Evolutionary conservation across 2,113 vertebrate genomes (phyloP).

Genomic region (Nipponia nippon): DNA sequence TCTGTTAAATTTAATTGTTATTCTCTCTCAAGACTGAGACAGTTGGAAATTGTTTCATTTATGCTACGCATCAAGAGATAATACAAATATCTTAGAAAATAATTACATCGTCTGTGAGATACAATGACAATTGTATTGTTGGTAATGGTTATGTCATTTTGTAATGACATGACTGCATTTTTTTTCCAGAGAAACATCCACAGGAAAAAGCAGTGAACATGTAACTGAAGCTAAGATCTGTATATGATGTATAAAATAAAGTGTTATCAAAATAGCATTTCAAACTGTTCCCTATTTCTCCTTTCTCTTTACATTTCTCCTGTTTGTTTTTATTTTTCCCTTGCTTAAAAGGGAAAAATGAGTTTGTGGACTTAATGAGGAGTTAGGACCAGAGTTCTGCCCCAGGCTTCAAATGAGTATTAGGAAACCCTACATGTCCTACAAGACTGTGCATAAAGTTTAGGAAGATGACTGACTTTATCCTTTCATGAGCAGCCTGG

Average conservation of each 20-base stretch:
- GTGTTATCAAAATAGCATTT: background rate
- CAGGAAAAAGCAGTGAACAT: background rate
- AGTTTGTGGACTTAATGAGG: background rate
- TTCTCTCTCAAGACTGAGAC: background rate
- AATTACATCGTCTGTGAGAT: background rate
- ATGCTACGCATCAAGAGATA: background rate
- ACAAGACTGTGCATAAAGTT: background rate
- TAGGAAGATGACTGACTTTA: background rate
- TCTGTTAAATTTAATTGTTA: background rate
- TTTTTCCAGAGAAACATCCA: background rate
- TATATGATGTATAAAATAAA: background rate
- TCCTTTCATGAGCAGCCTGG: background rate
- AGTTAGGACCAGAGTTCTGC: background rate
- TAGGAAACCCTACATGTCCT: background rate
- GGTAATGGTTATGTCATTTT: background rate
- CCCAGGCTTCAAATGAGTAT: background rate
- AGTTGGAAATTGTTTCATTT: background rate
- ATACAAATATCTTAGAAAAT: background rate
- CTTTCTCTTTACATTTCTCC: background rate
- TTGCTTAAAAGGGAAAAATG: background rate
- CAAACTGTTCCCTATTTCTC: background rate
- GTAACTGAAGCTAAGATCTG: background rate
- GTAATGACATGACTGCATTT: background rate
- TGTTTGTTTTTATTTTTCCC: background rate
- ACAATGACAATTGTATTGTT: background rate